Base-by-base conservation (phyloP, 2,113 vertebrate species). In the Engystomops pustulosus region DNA sequence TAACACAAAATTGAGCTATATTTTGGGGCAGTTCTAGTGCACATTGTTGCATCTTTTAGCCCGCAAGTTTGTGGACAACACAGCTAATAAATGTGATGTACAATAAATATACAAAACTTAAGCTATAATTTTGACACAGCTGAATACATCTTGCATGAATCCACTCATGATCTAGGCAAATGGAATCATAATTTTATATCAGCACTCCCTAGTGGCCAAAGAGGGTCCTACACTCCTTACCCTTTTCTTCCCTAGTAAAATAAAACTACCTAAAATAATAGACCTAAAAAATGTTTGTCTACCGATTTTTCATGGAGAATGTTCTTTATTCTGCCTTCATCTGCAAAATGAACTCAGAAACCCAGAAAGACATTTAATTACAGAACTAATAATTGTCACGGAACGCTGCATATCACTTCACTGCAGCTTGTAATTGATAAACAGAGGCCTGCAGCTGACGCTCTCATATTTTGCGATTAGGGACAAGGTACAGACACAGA, bases 361-460 rank as follows among this genome's bases (percentile, higher is more conserved):
- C 30, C 44, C 30, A 44, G 76, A 58, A 65, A 80, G 41, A 53
- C 36, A 27, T 71, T 60, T 79, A 85, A 79, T 85, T 71, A 85
- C 17, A 25, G 30, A 47, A 45, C 69, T 70, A 51, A 70, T 70
- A 55, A 70, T 71, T 70, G 65, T 81, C 67, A 55, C 15, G 74
- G 74, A 41, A 67, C n/a, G 34, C 51, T 60, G 68, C 68, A 30
- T 86, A 89, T 84, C 49, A 38, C 47, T 18, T 27, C 25, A 4
- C 83, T 18, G 25, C 79, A 6, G 78, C 36, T 67, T 49, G 84
- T 60, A 83, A 88, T 60, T 78, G 85, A 55, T 72, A 80, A 70
- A 60, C 71, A 49, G 60, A 77, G 91, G 90, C 88, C 91, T 90
- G 86, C 94, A 95, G 93, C 92, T 94, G 92, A 92, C 89, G 89